A percentile compares a stretch with the other conserved stretches of the same genome.
phyloP scores from a whole-genome alignment of 2,888 invertebrate species.

The Eupithecia dodoneata region DNA sequence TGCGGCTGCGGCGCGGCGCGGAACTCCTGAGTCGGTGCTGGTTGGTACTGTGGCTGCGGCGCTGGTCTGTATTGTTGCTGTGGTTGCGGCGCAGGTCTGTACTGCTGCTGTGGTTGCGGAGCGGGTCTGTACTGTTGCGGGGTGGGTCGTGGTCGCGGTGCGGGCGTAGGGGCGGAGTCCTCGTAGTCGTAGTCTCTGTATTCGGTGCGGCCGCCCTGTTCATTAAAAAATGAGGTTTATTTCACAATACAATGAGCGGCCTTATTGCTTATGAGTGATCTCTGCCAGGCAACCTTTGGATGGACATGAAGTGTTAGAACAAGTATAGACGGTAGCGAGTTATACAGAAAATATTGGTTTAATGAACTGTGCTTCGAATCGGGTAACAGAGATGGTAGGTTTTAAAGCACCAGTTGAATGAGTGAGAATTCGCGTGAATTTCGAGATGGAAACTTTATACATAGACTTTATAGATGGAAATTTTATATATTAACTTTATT shows the following conservation, averaged over 20 bases:
- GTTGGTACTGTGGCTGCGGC: constrained; percentile 57
- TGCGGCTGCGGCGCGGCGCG: constrained; percentile 53
- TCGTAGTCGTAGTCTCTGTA: constrained; percentile 73
- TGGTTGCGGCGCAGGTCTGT: constrained; percentile 51
- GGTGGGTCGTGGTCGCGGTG: constrained; percentile 51
- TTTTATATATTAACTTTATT: too few relatives aligned
- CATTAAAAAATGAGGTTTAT: neutral
- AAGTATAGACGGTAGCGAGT: too few relatives aligned
- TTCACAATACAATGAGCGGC: too few relatives aligned
- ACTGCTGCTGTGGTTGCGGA: constrained; percentile 57
- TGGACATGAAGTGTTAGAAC: too few relatives aligned
- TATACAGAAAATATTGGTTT: too few relatives aligned
- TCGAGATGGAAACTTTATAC: too few relatives aligned
- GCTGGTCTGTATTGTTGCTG: constrained; percentile 56
- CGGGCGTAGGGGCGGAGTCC: constrained; percentile 62
- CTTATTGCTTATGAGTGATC: too few relatives aligned
- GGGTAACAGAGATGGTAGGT: neutral
- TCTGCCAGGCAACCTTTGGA: too few relatives aligned
- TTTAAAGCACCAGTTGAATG: neutral
- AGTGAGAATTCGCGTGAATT: neutral
- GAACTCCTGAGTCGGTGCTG: constrained; percentile 57
- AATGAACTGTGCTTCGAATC: neutral
- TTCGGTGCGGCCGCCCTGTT: constrained; percentile 55
- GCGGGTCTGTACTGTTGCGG: constrained; percentile 55
- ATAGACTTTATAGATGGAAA: too few relatives aligned